phyloP scores from a whole-genome alignment of 2,113 vertebrate genomes.

The Ondatra zibethicus region DNA sequence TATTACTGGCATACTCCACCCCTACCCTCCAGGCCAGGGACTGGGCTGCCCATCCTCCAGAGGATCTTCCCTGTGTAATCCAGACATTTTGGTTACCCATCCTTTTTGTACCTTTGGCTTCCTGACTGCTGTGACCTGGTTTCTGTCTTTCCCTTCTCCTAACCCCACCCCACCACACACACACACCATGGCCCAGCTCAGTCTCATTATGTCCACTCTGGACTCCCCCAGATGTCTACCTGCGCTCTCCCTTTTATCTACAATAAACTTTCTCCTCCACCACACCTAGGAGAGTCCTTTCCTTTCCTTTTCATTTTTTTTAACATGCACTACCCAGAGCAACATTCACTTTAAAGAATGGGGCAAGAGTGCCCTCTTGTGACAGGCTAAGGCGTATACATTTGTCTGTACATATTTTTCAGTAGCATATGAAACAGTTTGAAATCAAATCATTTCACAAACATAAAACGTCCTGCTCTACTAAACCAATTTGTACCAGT shows the following conservation, averaged over 20 bases:
- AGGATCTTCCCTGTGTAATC: neutral
- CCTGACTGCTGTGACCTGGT: neutral
- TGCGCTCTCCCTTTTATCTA: neutral
- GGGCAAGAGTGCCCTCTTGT: slow-evolving; percentile 85
- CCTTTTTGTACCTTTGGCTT: neutral
- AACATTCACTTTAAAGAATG: slow-evolving; percentile 43
- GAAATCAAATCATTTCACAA: slow-evolving; percentile 56
- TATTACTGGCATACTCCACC: neutral
- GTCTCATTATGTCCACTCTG: neutral
- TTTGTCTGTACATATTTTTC: slow-evolving; percentile 49
- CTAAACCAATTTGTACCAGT: neutral
- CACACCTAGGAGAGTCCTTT: neutral
- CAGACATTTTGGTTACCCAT: neutral
- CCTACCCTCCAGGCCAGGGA: neutral
- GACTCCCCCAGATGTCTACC: neutral
- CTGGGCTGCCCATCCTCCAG: neutral
- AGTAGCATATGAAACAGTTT: slow-evolving; percentile 31
- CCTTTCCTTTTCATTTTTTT: neutral
- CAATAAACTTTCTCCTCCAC: neutral
- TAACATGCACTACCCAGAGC: neutral
- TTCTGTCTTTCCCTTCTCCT: no score
- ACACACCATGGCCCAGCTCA: neutral
- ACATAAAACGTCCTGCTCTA: slow-evolving; percentile 1
- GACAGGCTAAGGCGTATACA: slow-evolving; percentile 63
- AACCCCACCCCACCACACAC: no score